These are phyloP conservation scores for Drosophila lacteicornis DNA, from an alignment of 1,140 invertebrate species.

Conservation along the genomic window DNA sequence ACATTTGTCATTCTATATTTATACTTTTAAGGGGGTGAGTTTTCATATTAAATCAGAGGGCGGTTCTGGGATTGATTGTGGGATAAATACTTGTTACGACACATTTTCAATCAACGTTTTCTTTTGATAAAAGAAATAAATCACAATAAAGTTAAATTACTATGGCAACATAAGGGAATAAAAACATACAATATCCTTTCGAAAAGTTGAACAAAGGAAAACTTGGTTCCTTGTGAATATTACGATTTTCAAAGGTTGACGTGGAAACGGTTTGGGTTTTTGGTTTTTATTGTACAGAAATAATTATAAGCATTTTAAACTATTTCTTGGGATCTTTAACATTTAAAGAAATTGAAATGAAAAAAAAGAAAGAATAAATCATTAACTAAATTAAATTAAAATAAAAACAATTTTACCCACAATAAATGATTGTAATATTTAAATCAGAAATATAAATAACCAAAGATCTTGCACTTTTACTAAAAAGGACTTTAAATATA, in stretches of 20 bases:
- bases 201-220: neutral
- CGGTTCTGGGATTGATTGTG: neutral
- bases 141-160: neutral
- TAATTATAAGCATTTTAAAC: neutral
- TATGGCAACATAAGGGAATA: neutral
- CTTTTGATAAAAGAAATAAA: neutral
- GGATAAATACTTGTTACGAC: neutral
- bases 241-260: neutral
- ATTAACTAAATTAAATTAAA: neutral
- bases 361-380: neutral
- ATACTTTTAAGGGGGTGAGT: neutral
- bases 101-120: neutral
- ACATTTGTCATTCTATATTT: constrained; percentile 13
- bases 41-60: neutral
- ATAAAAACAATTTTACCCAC: too few species aligned
- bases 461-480: too few species aligned
- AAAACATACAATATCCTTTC: neutral
- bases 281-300: neutral
- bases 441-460: too few species aligned
- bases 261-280: neutral
- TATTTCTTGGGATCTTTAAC: too few species aligned
- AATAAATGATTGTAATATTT: too few species aligned
- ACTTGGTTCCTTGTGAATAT: neutral
- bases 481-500: too few species aligned
- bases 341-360: too few species aligned